Base-by-base conservation (phyloP, 2,888 invertebrate species). In the Hydriomena furcata region DNA sequence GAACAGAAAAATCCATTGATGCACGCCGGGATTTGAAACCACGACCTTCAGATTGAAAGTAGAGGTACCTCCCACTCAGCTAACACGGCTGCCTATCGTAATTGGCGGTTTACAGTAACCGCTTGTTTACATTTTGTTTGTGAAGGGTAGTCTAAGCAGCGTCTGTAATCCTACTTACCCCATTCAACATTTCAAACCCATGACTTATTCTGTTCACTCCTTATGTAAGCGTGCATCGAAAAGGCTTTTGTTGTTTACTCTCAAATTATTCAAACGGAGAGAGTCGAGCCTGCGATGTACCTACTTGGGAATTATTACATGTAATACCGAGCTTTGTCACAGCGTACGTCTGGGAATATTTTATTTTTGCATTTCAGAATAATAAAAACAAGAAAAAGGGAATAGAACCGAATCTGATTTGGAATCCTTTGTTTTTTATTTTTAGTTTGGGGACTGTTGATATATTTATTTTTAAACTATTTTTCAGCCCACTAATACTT, bases 291-390 rank as follows among this genome's bases (percentile, higher is more conserved):
- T 53, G 49, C 49, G 53, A 50, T 58, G 55, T 52, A 52, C n/a
- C n/a, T n/a, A n/a, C 46, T 60, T 52, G 40, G 8, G 23, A 55
- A 56, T 62, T 58, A 56, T 62, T 56, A 58, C 55, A 52, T 48
- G 46, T 50, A 54, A 65, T 52, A 50, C 51, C 45, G 45, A 38
- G 43, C 50, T 56, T 60, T 65, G 56, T 52, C 35, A 48, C 43
- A 37, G 12, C 28, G 36, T 52, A 48, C 56, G 52, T 59, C 25
- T 38, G 47, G 23, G 25, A 24, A 27, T 47, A 23, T 55, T 48
- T 37, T 20, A 20, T 36, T 27, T 17, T 35, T 17, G 23, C 21
- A 20, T 46, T 37, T 11, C 10, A 5, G 23, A 5, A 23, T 12
- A 34, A 7, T 3, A 7, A n/a, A 12, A 11, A 23, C 32, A 7